phyloP scores from a whole-genome alignment of 2,797 vertebrate genomes.

The Phrynocephalus guinanensis region DNA sequence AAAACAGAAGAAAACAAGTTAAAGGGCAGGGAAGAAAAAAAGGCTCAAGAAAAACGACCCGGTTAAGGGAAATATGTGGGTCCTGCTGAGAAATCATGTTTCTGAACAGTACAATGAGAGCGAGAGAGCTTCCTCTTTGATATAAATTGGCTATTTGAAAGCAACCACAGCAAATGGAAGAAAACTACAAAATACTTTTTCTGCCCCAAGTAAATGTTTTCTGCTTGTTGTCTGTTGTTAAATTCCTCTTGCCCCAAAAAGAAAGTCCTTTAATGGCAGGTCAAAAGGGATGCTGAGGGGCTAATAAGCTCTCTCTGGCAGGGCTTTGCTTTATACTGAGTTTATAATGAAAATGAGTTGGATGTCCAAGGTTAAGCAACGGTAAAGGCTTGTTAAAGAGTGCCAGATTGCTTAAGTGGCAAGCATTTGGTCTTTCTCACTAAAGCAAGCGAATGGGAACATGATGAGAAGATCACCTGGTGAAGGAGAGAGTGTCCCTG shows the following conservation, averaged over 20 bases:
- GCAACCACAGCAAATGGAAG: too few species aligned
- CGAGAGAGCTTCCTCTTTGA: conserved; percentile 60
- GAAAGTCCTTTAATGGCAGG: conserved; percentile 23
- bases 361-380: conserved; percentile 55
- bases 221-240: conserved; percentile 60
- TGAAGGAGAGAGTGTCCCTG: conserved; percentile 36
- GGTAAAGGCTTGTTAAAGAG: conserved; percentile 59
- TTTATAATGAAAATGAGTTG: conserved; percentile 63
- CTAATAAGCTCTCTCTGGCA: conserved; percentile 51
- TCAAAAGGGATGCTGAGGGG: conserved; percentile 52
- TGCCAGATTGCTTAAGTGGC: conserved; percentile 44
- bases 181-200: conserved; percentile 46
- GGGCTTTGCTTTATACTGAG: conserved; percentile 43
- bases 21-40: conserved; percentile 43
- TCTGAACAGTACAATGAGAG: conserved; percentile 49
- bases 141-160: conserved; percentile 1
- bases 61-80: conserved; percentile 66
- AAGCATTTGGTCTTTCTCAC: conserved; percentile 2
- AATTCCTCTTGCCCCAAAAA: conserved; percentile 61
- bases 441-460: conserved; percentile 51
- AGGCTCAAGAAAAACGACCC: conserved; percentile 59
- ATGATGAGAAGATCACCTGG: conserved; percentile 55
- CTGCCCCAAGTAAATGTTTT: conserved; percentile 53
- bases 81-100: conserved; percentile 63
- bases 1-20: conserved; percentile 73